phyloP scores from a whole-genome alignment of 2,797 vertebrate genomes.

The Ctenosaura bakeri region DNA sequence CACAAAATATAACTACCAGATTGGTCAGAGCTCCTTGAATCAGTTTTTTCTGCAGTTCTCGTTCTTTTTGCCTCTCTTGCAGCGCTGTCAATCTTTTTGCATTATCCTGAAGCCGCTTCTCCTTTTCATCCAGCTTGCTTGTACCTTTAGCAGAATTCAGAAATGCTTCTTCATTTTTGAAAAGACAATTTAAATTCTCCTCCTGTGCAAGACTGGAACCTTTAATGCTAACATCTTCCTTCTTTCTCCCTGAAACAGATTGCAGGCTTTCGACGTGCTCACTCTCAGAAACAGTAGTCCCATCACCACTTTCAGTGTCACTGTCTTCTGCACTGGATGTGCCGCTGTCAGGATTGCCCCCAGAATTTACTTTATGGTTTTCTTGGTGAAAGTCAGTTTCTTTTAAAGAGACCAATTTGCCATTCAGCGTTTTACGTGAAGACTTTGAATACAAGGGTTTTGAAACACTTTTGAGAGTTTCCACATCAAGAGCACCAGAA shows the following conservation, averaged over 20 bases:
- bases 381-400: conserved; percentile 30
- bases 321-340: neutral
- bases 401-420: conserved; percentile 31
- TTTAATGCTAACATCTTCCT: conserved; percentile 11
- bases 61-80: conserved; percentile 85
- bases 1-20: conserved; percentile 81
- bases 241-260: conserved; percentile 23
- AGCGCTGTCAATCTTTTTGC: conserved; percentile 90
- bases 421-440: conserved; percentile 20
- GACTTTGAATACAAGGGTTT: conserved; percentile 20
- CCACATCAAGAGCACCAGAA: conserved; percentile 20
- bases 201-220: neutral
- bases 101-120: conserved; percentile 87
- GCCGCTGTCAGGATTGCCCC: conserved; percentile 7
- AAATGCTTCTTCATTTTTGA: conserved; percentile 32
- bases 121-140: neutral
- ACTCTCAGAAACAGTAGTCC: neutral
- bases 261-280: conserved; percentile 22
- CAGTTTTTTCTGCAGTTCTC: conserved; percentile 87
- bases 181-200: neutral
- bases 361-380: neutral
- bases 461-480: fast-evolving
- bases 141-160: neutral
- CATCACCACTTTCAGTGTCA: conserved; percentile 27
- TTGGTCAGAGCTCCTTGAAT: conserved; percentile 90